Base-by-base conservation (phyloP, 2,888 invertebrate species). In the Drosophila affinis region DNA sequence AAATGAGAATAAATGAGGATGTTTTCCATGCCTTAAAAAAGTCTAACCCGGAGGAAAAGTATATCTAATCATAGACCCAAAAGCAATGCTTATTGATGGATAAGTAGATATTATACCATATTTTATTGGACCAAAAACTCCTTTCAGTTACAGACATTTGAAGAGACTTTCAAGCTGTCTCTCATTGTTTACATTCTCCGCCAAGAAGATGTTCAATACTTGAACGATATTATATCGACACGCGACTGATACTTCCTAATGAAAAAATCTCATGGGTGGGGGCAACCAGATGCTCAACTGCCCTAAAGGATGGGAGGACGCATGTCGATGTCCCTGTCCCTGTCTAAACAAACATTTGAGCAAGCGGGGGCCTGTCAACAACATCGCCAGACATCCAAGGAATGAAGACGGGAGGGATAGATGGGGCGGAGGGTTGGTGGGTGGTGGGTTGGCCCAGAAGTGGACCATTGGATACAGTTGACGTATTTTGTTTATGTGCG, bases 401-500 rank as follows among this genome's bases (percentile, higher is more conserved):
- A 17, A 48, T 32, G 62, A 69, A 67, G 47, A 21, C 47, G 9
- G 14, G 57, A 39, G 44, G 18, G 45, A 14, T 18, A 2, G 54
- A 49, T 49, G 39, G 10, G 34, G 24, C 6, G 21, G 32, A 17
- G 9, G 29, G 32, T 5, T 24, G 12, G 27, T n/a, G 18, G 7
- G 24, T n/a, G 10, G 10, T 2, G 14, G 39, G 53, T 1, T 18
- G 18, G 18, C 74, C 74, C 69, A 62, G 55, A 73, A 73, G 72
- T 64, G 71, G 72, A 58, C 73, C 61, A 72, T 71, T 64, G 72
- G 63, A 73, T 63, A 72, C 76, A 78, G 68, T 78, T 84, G 85
- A 84, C 72, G 81, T 83, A 81, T 83, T 83, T 84, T 85, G 83
- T 83, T 81, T 81, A 85, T 84, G 85, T 81, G 81, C 68, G 81